A percentile compares a stretch with the other conserved stretches of the same genome.
phyloP scores from a whole-genome alignment of 1,140 invertebrate genomes.

The Tetramorium parvispinum region DNA sequence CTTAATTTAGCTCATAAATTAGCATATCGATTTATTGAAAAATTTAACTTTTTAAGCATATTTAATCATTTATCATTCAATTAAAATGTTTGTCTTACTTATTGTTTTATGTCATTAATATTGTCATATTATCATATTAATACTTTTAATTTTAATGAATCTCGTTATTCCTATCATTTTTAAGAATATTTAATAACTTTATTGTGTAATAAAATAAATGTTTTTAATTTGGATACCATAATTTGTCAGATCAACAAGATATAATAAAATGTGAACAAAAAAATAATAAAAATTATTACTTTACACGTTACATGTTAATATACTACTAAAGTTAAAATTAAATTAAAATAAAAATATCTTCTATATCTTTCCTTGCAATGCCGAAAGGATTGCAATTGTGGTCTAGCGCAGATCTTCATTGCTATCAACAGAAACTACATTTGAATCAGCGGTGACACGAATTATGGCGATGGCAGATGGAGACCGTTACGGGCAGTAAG shows the following conservation, averaged over 20 bases:
- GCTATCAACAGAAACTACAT: constrained; percentile 54
- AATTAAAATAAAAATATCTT: not conserved
- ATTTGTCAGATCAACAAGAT: not conserved
- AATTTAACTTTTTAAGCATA: not conserved
- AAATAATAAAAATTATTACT: no score
- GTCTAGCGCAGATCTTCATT: constrained; percentile 3
- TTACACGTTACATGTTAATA: no score
- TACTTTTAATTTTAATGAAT: not conserved
- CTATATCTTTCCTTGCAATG: not conserved
- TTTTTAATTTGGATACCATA: not conserved
- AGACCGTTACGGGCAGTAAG: constrained; percentile 15
- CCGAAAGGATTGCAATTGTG: not conserved
- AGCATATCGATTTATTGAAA: not conserved
- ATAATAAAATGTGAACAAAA: no score
- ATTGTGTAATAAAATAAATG: not conserved
- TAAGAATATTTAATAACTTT: not conserved
- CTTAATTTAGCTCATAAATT: constrained; percentile 4
- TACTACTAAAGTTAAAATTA: not conserved
- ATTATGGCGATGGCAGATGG: constrained; percentile 4
- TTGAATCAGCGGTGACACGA: constrained; percentile 32
- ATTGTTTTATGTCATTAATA: not conserved
- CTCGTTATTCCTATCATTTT: not conserved
- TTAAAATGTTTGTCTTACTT: not conserved
- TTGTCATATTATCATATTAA: not conserved
- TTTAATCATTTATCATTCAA: not conserved